phyloP scores from a whole-genome alignment of 2,797 vertebrate genomes.

The Decapterus maruadsi region DNA sequence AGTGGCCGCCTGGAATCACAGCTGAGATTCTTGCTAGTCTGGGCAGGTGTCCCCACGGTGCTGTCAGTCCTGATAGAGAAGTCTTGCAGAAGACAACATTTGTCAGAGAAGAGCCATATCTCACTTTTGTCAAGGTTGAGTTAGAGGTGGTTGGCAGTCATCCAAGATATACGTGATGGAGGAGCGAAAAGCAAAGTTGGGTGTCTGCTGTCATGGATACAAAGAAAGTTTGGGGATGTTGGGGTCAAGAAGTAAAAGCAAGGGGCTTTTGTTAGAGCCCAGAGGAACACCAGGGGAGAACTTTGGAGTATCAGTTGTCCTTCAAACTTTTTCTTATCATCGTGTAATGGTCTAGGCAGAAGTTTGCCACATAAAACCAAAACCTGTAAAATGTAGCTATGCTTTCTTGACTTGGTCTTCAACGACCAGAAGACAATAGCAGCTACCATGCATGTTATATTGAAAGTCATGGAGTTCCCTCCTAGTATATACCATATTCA shows the following conservation, averaged over 20 bases:
- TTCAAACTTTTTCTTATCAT: not conserved
- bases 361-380: not conserved
- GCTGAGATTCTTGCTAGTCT: constrained; percentile 38
- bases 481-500: not conserved
- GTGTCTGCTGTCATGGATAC: not conserved
- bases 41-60: constrained; percentile 48
- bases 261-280: not conserved
- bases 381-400: not conserved
- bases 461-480: not conserved
- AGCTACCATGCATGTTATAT: not conserved
- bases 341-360: not conserved
- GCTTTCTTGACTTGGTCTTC: not conserved
- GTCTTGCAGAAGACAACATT: constrained; percentile 51
- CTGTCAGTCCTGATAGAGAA: constrained; percentile 59
- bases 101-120: constrained; percentile 53
- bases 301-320: not conserved
- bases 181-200: constrained; percentile 36
- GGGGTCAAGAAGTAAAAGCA: not conserved
- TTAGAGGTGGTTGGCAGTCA: constrained; percentile 38
- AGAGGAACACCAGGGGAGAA: constrained; percentile 1
- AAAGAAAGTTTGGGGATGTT: constrained; percentile 1
- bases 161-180: constrained; percentile 31
- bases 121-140: constrained; percentile 57
- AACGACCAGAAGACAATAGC: not conserved
- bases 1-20: constrained; percentile 21